Conservation (phyloP, 2,888 invertebrate genomes). For the Dusona sp. region DNA sequence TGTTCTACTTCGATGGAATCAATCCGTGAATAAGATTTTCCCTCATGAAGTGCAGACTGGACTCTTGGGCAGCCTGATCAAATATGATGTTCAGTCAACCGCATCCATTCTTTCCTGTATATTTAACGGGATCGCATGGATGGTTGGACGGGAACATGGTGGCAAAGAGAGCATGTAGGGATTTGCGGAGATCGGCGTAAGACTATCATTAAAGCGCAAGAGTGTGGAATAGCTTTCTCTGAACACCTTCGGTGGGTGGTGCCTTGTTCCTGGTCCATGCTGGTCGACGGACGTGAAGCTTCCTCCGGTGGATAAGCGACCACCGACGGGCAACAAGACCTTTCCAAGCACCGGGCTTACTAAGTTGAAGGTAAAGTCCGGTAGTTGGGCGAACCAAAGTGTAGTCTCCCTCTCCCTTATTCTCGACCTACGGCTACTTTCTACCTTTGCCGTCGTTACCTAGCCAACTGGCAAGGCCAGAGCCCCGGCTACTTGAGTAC, state of each 20-base stretch:
- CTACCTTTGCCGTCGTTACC: constrained; percentile 35
- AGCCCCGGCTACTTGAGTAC: constrained; percentile 60
- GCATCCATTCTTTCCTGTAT: background rate
- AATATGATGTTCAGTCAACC: constrained; percentile 4
- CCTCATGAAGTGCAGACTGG: background rate
- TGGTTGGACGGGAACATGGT: background rate
- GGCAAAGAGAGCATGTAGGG: constrained; percentile 30
- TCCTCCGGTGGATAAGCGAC: constrained; percentile 43
- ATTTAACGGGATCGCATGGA: constrained; percentile 41
- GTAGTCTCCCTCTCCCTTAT: constrained; percentile 16
- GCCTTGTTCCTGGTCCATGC: constrained; percentile 16
- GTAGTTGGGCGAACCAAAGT: constrained; percentile 66
- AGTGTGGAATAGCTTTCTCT: constrained; percentile 26
- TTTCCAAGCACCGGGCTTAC: constrained; percentile 48
- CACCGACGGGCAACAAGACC: constrained; percentile 34
- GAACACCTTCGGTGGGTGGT: constrained; percentile 19
- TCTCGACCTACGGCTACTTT: constrained; percentile 33
- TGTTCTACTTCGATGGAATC: too few relatives aligned
- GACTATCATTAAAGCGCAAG: constrained; percentile 30
- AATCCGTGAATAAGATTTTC: background rate
- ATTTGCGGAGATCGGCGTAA: constrained; percentile 1
- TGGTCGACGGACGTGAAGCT: constrained; percentile 35
- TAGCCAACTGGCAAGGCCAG: constrained; percentile 16
- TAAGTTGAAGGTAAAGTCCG: constrained; percentile 66
- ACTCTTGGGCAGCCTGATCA: background rate